Conservation (phyloP, 2,797 vertebrate species). For the Tapirus indicus region DNA sequence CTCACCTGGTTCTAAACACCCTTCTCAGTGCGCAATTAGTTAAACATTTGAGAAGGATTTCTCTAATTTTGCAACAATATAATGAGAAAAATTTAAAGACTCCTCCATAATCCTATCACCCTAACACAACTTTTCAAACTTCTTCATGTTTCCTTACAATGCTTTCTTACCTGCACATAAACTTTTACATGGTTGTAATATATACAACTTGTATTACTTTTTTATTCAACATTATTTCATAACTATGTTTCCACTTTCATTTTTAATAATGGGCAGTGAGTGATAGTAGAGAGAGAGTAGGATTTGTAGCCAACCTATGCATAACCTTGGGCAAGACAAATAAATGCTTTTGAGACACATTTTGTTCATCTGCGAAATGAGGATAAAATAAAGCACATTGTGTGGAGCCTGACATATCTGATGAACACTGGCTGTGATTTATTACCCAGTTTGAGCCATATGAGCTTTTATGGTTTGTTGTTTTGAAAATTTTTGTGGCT, state of each 20-base stretch:
- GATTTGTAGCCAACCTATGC: background rate
- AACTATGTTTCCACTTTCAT: background rate
- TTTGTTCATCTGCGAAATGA: background rate
- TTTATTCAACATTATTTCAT: background rate
- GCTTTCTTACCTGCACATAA: background rate
- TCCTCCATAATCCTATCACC: background rate
- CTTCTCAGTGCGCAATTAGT: background rate
- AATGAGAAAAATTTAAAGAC: background rate
- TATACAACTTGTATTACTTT: background rate
- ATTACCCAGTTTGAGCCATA: background rate
- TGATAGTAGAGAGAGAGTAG: background rate
- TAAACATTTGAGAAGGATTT: background rate
- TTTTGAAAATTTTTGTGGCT: conserved; percentile 25
- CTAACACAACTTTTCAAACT: background rate
- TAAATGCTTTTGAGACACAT: background rate
- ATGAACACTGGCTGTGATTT: background rate
- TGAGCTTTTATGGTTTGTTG: background rate
- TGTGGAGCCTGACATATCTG: background rate
- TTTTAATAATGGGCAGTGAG: background rate
- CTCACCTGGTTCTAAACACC: background rate
- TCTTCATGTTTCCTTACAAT: background rate
- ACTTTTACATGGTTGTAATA: background rate
- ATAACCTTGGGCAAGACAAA: background rate
- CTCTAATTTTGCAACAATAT: background rate
- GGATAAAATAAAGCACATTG: background rate